Evolutionary conservation across 2,113 vertebrate genomes (phyloP).

Genomic region (Spilogale gracilis): DNA sequence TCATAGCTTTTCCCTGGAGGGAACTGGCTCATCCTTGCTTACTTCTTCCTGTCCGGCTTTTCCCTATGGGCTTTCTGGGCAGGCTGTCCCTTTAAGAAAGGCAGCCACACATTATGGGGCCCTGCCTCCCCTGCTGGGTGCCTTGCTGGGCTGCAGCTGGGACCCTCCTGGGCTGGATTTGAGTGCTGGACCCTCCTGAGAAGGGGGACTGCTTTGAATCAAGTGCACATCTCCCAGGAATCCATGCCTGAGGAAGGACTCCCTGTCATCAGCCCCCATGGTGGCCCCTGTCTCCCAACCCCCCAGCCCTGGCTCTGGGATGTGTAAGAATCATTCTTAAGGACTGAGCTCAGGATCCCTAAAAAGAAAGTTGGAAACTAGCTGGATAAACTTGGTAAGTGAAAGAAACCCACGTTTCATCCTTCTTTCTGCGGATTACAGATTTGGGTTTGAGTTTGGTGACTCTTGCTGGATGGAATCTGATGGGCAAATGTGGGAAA

Average conservation of each 20-base stretch:
- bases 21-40: background rate
- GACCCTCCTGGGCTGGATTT: constrained; percentile 28
- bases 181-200: constrained; percentile 59
- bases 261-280: background rate
- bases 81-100: constrained; percentile 87
- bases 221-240: background rate
- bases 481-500: background rate
- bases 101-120: constrained; percentile 64
- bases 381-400: constrained; percentile 83
- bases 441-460: background rate
- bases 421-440: constrained; percentile 27
- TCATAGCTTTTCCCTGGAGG: background rate
- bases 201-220: constrained; percentile 72
- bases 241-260: background rate
- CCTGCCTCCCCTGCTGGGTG: constrained; percentile 70
- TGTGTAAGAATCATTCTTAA: constrained; percentile 77
- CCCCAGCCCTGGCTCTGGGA: constrained; percentile 55
- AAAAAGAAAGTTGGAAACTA: constrained; percentile 81
- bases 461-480: background rate
- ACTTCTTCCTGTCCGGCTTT: background rate
- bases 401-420: constrained; percentile 55
- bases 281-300: constrained; percentile 1
- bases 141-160: background rate
- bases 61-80: background rate
- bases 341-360: constrained; percentile 82